These are phyloP conservation scores for Pleuronectes platessa DNA, from an alignment of 2,113 vertebrate species.

Conservation along the genomic window DNA sequence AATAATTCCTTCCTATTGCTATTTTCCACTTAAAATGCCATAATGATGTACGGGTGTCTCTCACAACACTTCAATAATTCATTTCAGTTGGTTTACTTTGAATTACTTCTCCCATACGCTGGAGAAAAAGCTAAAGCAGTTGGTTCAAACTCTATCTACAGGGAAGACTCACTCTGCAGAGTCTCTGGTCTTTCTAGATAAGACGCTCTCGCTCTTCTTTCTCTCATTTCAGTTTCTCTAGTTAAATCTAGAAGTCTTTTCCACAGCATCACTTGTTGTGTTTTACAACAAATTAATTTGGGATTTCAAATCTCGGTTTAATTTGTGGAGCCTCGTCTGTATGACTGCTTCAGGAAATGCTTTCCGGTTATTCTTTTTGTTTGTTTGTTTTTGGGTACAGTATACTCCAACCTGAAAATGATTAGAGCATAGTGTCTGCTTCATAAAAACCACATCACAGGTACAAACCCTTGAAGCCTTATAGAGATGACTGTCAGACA, in stretches of 20 bases:
- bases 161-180: constrained; percentile 8
- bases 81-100: constrained; percentile 66
- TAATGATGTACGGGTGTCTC: constrained; percentile 70
- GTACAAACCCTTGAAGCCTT: too few species aligned
- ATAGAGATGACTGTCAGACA: too few species aligned
- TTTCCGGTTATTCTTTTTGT: too few species aligned
- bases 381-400: too few species aligned
- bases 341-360: too few species aligned
- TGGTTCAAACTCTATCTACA: constrained; percentile 32
- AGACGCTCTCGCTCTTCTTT: constrained; percentile 5
- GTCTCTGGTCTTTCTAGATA: constrained; percentile 25
- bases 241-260: constrained; percentile 6
- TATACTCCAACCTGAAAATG: too few species aligned
- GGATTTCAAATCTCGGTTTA: neutral
- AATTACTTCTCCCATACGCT: constrained; percentile 39
- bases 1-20: constrained; percentile 61
- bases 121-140: neutral
- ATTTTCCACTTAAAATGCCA: constrained; percentile 51
- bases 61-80: constrained; percentile 66
- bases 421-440: too few species aligned
- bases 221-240: neutral
- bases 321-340: too few species aligned
- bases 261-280: too few species aligned
- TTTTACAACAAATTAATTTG: neutral
- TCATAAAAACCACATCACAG: too few species aligned